Evolutionary conservation across 2,797 vertebrate species (phyloP).

Genomic region (Tragelaphus eurycerus): DNA sequence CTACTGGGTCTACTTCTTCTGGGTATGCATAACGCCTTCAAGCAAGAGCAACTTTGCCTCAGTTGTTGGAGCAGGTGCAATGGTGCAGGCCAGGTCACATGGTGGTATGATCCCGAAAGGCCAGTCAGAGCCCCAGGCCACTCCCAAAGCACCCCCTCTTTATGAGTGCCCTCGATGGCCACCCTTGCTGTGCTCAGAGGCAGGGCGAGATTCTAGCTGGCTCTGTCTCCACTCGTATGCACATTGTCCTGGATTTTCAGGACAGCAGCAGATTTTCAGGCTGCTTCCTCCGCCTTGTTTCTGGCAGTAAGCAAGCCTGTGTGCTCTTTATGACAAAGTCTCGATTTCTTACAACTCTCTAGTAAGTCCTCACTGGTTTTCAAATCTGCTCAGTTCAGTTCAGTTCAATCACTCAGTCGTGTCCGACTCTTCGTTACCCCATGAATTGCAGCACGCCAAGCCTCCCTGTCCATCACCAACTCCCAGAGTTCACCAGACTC

Average conservation of each 20-base stretch:
- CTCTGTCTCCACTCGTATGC: fast-evolving
- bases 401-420: too few relatives aligned
- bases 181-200: not conserved
- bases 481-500: too few relatives aligned
- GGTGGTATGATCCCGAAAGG: not conserved
- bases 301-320: not conserved
- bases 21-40: not conserved
- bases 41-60: not conserved
- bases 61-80: fast-evolving
- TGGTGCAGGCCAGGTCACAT: not conserved
- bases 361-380: not conserved
- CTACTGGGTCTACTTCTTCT: not conserved
- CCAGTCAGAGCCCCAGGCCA: not conserved
- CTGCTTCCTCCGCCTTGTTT: not conserved
- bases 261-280: not conserved
- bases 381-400: not conserved
- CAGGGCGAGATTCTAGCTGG: not conserved
- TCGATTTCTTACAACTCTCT: not conserved
- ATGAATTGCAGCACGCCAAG: too few relatives aligned
- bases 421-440: too few relatives aligned
- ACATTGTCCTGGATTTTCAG: fast-evolving
- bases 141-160: not conserved
- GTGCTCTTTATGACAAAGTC: not conserved
- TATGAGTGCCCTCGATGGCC: not conserved
- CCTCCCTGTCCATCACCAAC: too few relatives aligned